Evolutionary conservation across 23 tunicate species (phyloP), one percentile per base, ranked within the genome.

Genomic region (Clavelina lepadiformis): DNA sequence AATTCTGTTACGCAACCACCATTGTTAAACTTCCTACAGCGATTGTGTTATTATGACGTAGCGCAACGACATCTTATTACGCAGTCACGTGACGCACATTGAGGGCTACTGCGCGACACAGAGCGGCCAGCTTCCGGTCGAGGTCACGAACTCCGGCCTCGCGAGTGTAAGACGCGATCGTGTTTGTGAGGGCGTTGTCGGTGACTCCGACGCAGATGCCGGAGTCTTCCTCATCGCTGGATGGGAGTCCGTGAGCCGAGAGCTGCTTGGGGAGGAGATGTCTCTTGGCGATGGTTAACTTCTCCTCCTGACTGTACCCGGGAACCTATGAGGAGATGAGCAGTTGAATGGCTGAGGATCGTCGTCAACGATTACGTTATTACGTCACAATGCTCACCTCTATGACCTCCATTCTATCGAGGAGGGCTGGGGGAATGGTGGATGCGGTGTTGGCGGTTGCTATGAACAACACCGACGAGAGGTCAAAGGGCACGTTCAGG

Each of bases 141-240:
- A 71, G 66, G 23, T 63, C 87, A 20, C 87, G 41, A 0, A 80
- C 87, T 32, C 87, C 87, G 3, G 87, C 78, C 36, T 80, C 87
- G 26, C 78, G 56, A 38, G 87, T 80, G 73, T 80, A 80, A 33
- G 30, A 28, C 18, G 58, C 34, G 38, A 80, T 63, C 2, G 58
- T 30, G 45, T 13, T 54, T 37, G 31, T 67, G 31, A 80, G 31
- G 7, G 68, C 74, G 6, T 71, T 66, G 29, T 79, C 85, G 1
- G 69, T 3, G 41, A 77, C 41, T 21, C 49, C 33, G 11, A 59
- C 27, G 8, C 26, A 7, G 56, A 31, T 49, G 28, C 15, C 23
- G 34, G 23, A 5, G 35, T 21, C 24, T 3, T 37, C 35, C 2
- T 65, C 30, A 1, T 2, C 26, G 13, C 33, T 33, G 21, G 19